Evolutionary conservation across 2,888 invertebrate species (phyloP).

Genomic region (Monochamus alternatus): DNA sequence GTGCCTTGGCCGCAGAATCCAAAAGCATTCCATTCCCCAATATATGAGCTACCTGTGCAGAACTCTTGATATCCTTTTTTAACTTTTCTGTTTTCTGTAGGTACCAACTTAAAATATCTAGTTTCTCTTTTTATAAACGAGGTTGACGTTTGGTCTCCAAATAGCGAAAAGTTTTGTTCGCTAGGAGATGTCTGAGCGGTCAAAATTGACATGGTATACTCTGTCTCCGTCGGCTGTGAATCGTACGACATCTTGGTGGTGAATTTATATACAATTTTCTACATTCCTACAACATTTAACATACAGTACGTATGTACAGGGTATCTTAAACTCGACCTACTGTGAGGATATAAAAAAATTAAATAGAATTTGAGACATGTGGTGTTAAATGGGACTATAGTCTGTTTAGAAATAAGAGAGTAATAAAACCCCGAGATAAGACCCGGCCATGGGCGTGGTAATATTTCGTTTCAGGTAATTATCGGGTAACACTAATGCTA

Average conservation of each 20-base stretch:
- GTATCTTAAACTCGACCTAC: too few species aligned
- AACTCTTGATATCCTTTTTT: conserved; percentile 42
- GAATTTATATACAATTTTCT: background rate
- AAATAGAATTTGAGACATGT: too few species aligned
- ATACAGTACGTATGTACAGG: too few species aligned
- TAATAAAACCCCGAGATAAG: too few species aligned
- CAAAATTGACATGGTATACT: background rate
- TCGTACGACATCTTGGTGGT: background rate
- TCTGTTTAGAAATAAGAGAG: too few species aligned
- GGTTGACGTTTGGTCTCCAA: background rate
- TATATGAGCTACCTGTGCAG: conserved; percentile 50
- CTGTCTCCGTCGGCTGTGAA: background rate
- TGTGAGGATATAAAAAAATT: too few species aligned
- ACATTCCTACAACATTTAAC: background rate
- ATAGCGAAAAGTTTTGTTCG: background rate
- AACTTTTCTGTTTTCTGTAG: background rate
- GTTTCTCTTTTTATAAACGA: background rate
- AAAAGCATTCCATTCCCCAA: conserved; percentile 52
- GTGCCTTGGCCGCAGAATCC: conserved; percentile 53
- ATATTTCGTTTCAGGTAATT: too few species aligned
- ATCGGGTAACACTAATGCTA: too few species aligned
- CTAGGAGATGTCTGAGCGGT: background rate
- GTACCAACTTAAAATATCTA: background rate
- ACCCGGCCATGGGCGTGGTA: too few species aligned
- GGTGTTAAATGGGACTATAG: too few species aligned